phyloP scores from a whole-genome alignment of 2,113 vertebrate genomes.

The Nothoprocta perdicaria region DNA sequence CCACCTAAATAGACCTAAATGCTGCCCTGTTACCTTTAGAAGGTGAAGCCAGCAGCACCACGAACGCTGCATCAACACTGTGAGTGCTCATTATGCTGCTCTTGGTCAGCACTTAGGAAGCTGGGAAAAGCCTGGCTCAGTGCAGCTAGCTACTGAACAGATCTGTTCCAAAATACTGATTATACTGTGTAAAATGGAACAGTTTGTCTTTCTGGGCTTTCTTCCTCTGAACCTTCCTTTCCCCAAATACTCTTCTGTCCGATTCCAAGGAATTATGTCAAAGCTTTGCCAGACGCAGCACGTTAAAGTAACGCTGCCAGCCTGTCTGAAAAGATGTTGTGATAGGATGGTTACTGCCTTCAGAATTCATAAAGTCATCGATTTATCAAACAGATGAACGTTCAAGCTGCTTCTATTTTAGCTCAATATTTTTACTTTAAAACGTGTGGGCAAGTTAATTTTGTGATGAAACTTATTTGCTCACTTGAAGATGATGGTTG shows the following conservation, averaged over 20 bases:
- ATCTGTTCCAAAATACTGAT: accelerated
- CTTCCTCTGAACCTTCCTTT: accelerated
- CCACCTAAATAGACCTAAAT: not conserved
- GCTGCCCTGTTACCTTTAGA: not conserved
- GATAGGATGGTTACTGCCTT: not conserved
- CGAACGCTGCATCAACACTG: not conserved
- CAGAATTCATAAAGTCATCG: not conserved
- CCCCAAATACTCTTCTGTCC: not conserved
- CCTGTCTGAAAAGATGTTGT: not conserved
- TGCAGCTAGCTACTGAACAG: not conserved
- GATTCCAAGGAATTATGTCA: not conserved
- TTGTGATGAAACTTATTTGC: not conserved
- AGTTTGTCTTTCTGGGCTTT: not conserved
- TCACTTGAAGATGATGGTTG: not conserved
- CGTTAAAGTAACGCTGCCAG: not conserved
- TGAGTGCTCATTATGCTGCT: not conserved
- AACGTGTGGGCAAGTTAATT: not conserved
- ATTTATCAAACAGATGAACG: not conserved
- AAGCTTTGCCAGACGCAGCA: not conserved
- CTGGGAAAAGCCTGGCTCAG: accelerated
- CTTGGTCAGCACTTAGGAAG: not conserved
- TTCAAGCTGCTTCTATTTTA: not conserved
- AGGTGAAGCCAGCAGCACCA: accelerated
- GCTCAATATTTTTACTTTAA: not conserved
- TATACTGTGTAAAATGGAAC: not conserved